Conservation (phyloP, 2,113 vertebrate genomes). For the Callithrix jacchus region DNA sequence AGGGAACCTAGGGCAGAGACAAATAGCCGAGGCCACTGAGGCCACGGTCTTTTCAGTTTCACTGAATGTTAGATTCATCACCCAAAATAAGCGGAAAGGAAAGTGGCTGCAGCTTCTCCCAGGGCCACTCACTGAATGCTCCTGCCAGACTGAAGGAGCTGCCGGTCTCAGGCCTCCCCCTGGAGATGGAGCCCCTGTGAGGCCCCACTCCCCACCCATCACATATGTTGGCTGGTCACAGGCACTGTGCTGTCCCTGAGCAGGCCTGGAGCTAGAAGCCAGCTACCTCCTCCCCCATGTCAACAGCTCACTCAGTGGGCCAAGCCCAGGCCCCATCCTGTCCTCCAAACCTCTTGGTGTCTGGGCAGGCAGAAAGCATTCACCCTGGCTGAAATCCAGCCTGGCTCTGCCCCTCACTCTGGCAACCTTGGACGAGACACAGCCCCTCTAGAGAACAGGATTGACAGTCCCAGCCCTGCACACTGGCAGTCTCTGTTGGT, state of each 20-base stretch:
- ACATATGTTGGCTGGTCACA: neutral
- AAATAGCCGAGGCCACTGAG: conserved; percentile 17
- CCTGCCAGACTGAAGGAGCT: neutral
- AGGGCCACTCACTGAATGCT: conserved; percentile 1
- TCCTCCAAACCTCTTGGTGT: neutral
- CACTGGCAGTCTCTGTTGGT: accelerated
- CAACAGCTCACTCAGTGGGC: too few relatives aligned
- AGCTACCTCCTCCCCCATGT: neutral
- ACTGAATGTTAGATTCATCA: conserved; percentile 63
- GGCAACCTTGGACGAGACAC: neutral
- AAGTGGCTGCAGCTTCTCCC: conserved; percentile 18
- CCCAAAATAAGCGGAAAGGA: conserved; percentile 52
- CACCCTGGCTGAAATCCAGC: too few relatives aligned
- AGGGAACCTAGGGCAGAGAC: conserved; percentile 2
- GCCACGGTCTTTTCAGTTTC: conserved; percentile 58
- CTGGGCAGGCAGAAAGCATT: neutral
- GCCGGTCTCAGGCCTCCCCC: neutral
- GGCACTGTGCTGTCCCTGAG: neutral
- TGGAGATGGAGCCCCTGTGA: accelerated
- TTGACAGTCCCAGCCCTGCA: accelerated
- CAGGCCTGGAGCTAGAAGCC: neutral
- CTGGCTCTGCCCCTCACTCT: neutral
- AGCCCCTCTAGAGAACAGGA: neutral
- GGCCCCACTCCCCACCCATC: neutral
- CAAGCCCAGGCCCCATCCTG: accelerated